Evolutionary conservation across 2,888 invertebrate species (phyloP).

Genomic region (Drosophila pegasa): DNA sequence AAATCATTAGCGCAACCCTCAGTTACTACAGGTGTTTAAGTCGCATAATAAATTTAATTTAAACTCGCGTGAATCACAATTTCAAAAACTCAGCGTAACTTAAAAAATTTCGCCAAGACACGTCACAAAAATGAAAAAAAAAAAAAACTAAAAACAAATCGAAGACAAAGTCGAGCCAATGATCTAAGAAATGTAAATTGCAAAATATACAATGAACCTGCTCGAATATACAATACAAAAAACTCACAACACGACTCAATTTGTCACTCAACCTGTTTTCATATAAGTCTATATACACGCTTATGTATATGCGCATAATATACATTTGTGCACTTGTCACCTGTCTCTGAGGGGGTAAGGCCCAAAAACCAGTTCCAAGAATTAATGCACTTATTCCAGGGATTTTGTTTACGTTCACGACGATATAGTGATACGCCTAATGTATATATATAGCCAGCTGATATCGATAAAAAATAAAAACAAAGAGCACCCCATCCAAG

Average conservation of each 20-base stretch:
- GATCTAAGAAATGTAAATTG: constrained; percentile 72
- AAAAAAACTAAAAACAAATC: constrained; percentile 17
- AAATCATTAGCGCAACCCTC: constrained; percentile 43
- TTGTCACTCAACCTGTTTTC: constrained; percentile 70
- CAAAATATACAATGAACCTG: constrained; percentile 34
- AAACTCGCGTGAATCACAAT: constrained; percentile 57
- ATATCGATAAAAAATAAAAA: constrained; percentile 23
- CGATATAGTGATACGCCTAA: constrained; percentile 17
- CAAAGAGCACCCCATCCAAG: neutral
- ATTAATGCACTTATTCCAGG: constrained; percentile 60
- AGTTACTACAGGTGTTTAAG: constrained; percentile 59
- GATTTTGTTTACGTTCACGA: constrained; percentile 52
- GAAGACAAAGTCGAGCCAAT: constrained; percentile 40
- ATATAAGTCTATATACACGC: neutral
- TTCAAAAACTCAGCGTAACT: constrained; percentile 41
- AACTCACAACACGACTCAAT: constrained; percentile 48
- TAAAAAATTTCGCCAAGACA: constrained; percentile 50
- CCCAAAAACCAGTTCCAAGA: constrained; percentile 67
- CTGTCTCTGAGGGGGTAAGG: constrained; percentile 39
- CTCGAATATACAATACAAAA: constrained; percentile 14
- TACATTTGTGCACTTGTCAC: constrained; percentile 18
- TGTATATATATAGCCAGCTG: constrained; percentile 26
- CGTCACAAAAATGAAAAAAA: constrained; percentile 29
- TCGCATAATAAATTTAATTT: constrained; percentile 71
- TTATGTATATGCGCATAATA: neutral